phyloP scores from a whole-genome alignment of 1,140 invertebrate species.

The Theocolax elegans region DNA sequence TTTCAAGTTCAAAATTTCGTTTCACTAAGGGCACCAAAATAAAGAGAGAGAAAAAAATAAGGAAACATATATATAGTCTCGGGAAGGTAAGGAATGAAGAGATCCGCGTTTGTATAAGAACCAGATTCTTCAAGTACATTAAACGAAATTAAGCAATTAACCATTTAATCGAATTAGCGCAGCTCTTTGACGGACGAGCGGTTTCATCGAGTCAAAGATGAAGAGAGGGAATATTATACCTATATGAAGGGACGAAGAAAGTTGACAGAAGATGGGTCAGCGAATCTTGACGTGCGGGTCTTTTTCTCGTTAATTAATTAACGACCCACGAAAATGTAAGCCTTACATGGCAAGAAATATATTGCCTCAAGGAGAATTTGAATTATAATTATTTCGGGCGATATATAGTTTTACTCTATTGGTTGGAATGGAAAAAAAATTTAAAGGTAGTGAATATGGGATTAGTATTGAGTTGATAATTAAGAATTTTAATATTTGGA shows the following conservation, averaged over 20 bases:
- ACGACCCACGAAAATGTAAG: conserved; percentile 45
- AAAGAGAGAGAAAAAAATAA: conserved; percentile 8
- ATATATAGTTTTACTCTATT: no score
- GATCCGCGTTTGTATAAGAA: neutral
- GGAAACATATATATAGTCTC: no score
- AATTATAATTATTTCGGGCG: conserved; percentile 24
- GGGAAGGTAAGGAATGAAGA: conserved; percentile 25
- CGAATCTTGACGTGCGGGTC: neutral
- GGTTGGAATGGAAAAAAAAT: no score
- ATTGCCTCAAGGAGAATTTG: neutral
- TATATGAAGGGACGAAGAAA: neutral
- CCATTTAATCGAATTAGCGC: conserved; percentile 62
- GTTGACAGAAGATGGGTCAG: conserved; percentile 10
- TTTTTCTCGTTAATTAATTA: conserved; percentile 47
- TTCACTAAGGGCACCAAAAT: no score
- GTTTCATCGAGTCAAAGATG: conserved; percentile 10
- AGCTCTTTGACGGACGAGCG: conserved; percentile 38
- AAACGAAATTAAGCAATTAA: conserved; percentile 64
- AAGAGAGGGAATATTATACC: neutral
- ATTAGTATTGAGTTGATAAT: no score
- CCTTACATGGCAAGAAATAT: conserved; percentile 31
- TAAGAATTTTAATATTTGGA: no score
- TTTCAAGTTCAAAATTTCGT: no score
- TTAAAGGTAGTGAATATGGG: no score
- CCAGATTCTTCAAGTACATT: conserved; percentile 51